Evolutionary conservation across 2,797 vertebrate genomes (phyloP).

Genomic region (Diglossa cyanea): DNA sequence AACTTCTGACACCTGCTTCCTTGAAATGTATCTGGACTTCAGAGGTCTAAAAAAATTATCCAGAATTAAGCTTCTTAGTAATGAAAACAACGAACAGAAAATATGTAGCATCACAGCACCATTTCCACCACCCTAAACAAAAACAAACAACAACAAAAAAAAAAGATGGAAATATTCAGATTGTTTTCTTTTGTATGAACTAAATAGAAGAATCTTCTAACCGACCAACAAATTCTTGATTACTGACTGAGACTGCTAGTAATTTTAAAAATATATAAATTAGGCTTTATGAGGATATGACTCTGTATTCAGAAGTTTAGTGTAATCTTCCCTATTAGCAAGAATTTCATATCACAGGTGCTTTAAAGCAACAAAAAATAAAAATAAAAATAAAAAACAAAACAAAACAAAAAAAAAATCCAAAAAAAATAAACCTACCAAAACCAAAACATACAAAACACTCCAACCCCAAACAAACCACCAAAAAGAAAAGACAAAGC

Average conservation of each 20-base stretch:
- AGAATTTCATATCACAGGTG: not conserved
- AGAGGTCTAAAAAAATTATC: not conserved
- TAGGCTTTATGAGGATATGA: not conserved
- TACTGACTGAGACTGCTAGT: not conserved
- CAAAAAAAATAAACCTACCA: not conserved
- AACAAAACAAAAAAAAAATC: too few relatives aligned
- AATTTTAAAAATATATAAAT: not conserved
- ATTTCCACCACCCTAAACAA: not conserved
- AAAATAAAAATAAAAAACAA: not conserved
- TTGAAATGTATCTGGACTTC: not conserved
- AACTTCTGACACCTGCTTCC: not conserved
- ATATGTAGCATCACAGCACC: not conserved
- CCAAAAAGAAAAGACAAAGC: not conserved
- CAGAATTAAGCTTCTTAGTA: not conserved
- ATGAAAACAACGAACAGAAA: not conserved
- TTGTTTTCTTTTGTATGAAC: not conserved
- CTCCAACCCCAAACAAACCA: not conserved
- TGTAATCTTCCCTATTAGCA: not conserved
- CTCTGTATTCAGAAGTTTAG: not conserved
- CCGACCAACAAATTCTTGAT: conserved; percentile 19
- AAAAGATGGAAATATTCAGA: not conserved
- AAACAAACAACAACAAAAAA: too few relatives aligned
- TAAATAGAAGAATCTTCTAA: not conserved
- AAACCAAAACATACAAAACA: not conserved
- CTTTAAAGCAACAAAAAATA: not conserved